Evolutionary conservation across 92 coral and sea anemone species (phyloP), one percentile per base, ranked within the genome.

Genomic region (Epizoanthus ramosus): DNA sequence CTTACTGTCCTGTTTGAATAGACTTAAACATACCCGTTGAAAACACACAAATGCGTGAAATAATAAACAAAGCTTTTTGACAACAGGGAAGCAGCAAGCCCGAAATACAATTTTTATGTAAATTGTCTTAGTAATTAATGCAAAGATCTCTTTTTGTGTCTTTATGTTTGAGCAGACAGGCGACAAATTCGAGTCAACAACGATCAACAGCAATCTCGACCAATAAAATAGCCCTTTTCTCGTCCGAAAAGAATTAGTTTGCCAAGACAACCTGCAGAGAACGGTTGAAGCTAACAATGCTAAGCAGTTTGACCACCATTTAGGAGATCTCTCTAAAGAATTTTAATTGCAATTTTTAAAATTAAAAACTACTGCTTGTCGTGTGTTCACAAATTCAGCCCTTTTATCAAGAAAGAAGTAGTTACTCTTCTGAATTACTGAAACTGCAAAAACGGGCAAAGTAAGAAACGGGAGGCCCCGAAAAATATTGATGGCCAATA

Each of bases 1-100:
- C 50, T 39, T 41, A 43, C 16, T 19, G 15, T 43, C 47, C 58
- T 41, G 70, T 60, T 63, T 77, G 57, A 77, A 77, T 77, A 61
- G 71, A 77, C 57, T 61, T 75, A 43, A 35, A 65, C 82, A 61
- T 61, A 43, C 82, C 52, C 71, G 24, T 77, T 69, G 23, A 39
- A 77, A 61, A 65, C 59, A 61, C 50, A 77, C 66, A 60, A 61
- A 77, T 59, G 82, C 24, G 82, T 61, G 71, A 75, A 35, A 75
- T 18, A 18, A 75, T 75, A 75, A 75, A 77, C 82, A 77, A 77
- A 77, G 82, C 69, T 58, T 77, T 77, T 25, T 61, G 41, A 77
- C 82, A 61, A 60, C 71, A 77, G 52, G 66, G 24, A 56, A 76
- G 68, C 69, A 59, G 50, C 81, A 76, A 58, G 68, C 33, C 69